A percentile compares a stretch with the other conserved stretches of the same genome.
phyloP scores from a whole-genome alignment of 2,113 vertebrate species.

The Mustela nigripes region DNA sequence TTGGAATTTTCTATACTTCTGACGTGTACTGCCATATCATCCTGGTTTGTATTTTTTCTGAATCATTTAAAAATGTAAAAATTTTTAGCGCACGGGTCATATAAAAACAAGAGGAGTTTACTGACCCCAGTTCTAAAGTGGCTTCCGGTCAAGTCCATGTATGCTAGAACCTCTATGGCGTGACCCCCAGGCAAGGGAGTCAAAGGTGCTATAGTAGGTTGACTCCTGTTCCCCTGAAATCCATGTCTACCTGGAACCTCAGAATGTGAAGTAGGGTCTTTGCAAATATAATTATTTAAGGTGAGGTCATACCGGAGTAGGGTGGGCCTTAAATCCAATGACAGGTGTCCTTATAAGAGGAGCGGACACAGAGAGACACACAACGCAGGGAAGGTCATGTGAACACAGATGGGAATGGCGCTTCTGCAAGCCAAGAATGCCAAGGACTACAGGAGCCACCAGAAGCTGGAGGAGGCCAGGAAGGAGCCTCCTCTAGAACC shows the following conservation, averaged over 20 bases:
- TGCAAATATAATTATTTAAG: neutral
- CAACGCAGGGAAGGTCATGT: rapidly evolving
- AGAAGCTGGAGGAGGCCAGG: neutral
- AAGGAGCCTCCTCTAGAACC: neutral
- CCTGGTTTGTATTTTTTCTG: neutral
- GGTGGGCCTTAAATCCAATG: neutral
- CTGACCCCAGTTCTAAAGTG: neutral
- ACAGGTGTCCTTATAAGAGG: neutral
- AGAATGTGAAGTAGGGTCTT: neutral
- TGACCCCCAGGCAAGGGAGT: neutral
- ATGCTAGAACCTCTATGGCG: no score
- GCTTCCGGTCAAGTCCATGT: neutral
- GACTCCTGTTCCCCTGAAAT: neutral
- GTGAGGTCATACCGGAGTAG: neutral
- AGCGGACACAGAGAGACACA: neutral
- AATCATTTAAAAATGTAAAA: neutral
- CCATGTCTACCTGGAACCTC: neutral
- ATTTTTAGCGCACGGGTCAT: neutral
- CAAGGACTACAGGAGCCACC: no score
- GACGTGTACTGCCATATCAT: neutral
- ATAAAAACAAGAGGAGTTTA: neutral
- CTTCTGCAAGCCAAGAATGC: neutral
- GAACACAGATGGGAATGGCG: rapidly evolving
- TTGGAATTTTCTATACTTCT: neutral
- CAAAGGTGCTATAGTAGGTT: neutral